Base-by-base conservation (phyloP, 2,113 vertebrate species). In the Ammodytes dubius region DNA sequence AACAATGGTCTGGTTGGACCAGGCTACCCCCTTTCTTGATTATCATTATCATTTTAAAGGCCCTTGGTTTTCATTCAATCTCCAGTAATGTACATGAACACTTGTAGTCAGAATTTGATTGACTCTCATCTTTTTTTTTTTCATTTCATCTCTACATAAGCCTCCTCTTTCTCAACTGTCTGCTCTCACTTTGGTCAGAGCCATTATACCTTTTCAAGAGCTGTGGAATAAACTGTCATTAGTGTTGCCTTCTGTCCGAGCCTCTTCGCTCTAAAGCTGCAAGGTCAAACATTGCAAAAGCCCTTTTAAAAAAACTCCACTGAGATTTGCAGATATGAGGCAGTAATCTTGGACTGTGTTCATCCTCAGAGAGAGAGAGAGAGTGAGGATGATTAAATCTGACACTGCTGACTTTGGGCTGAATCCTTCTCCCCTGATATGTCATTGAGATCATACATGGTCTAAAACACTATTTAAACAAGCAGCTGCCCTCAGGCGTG, bases 201-300 rank as follows among this genome's bases (percentile, higher is more conserved):
- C 68, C 87, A 75, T 83, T 71, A 27, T 27, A 81, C 66, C 3
- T 4, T 47, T 81, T 72, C 56, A 47, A 74, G 64, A 66, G 69
- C 68, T 53, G 47, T 40, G 40, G 37, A 53, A 80, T 57, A 77
- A 58, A 63, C 53, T 45, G 70, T 76, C 71, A 82, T 88, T 86
- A 84, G 72, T 69, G 74, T 80, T 8, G 5, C 39, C 46, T 77
- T 15, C 27, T 82, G 64, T 79, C 39, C 35, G n/a, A 58, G 59
- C 47, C 5, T 49, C 19, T 78, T 13, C 14, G 78, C 39, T 59
- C 37, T 43, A 17, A 40, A 81, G 42, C 60, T 0, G 0, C 79
- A 86, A 77, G 74, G 81, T 86, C 78, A 84, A 69, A 56, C 17
- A 70, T 45, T 37, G 61, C 50, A 59, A 57, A 86, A 87, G 64